Conservation (phyloP, 2,113 vertebrate genomes). For the Leucoraja erinaceus region DNA sequence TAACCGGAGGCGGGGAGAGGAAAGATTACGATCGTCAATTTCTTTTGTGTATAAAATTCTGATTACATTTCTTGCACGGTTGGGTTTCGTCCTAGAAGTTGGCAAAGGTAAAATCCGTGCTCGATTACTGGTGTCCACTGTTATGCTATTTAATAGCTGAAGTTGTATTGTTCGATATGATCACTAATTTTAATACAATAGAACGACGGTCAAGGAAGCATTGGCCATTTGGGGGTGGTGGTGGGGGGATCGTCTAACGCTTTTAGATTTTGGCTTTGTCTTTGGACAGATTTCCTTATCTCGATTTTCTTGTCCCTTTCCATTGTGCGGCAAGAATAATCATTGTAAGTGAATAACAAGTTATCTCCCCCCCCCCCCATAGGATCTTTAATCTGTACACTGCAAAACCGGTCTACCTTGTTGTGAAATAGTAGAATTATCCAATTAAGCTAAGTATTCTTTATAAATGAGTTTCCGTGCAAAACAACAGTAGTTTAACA, state of each 20-base stretch:
- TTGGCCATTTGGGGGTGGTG: not conserved
- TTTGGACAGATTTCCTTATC: not conserved
- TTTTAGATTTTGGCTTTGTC: not conserved
- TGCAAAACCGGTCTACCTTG: constrained; percentile 11
- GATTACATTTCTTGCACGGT: not conserved
- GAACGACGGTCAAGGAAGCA: not conserved
- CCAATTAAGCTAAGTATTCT: constrained; percentile 2
- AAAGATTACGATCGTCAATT: not conserved
- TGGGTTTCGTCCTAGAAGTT: constrained; percentile 1
- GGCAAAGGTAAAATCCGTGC: not conserved
- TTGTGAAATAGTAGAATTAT: not conserved
- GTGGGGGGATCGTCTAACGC: not conserved
- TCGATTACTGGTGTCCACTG: not conserved
- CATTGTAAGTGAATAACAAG: not conserved
- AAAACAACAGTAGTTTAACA: too few species aligned
- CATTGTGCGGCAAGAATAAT: not conserved
- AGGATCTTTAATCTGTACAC: not conserved
- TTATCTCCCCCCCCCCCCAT: too few species aligned
- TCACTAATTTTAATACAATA: not conserved
- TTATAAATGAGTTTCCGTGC: not conserved
- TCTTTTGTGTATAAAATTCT: not conserved
- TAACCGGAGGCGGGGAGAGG: too few species aligned
- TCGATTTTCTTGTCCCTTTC: constrained; percentile 8
- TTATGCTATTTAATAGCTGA: not conserved
- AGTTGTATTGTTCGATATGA: not conserved